phyloP scores from a whole-genome alignment of 2,113 vertebrate genomes.

The Prionailurus viverrinus region DNA sequence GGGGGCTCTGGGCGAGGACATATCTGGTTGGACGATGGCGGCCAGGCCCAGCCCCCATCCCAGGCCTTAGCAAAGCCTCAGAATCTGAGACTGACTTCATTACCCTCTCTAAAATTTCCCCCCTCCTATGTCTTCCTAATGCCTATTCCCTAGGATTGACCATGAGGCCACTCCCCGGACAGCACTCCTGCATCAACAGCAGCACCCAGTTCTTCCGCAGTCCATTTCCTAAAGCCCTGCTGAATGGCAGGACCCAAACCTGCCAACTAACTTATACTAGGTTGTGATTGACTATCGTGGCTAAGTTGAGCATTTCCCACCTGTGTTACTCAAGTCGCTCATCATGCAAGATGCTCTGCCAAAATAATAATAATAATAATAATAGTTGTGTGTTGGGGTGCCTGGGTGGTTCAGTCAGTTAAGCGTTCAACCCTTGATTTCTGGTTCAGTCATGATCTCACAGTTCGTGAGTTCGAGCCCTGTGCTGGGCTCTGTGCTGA shows the following conservation, averaged over 20 bases:
- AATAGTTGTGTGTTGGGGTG: too few species aligned
- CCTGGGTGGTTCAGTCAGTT: too few species aligned
- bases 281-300: neutral
- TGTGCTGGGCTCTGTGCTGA: too few species aligned
- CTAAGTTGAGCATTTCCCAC: neutral
- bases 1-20: neutral
- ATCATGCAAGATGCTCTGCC: neutral
- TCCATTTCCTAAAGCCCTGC: neutral
- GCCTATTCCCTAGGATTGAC: neutral
- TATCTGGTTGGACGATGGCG: neutral
- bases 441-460: too few species aligned
- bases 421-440: too few species aligned
- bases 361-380: neutral
- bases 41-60: neutral
- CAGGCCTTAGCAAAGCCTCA: neutral
- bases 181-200: neutral
- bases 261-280: neutral
- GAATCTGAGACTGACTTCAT: neutral
- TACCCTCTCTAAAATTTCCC: neutral
- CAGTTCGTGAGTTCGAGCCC: too few species aligned
- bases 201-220: neutral
- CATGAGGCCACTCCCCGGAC: neutral
- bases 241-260: neutral
- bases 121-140: neutral
- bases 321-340: neutral